Evolutionary conservation across 2,797 vertebrate genomes (phyloP).

Genomic region (Gila robusta): DNA sequence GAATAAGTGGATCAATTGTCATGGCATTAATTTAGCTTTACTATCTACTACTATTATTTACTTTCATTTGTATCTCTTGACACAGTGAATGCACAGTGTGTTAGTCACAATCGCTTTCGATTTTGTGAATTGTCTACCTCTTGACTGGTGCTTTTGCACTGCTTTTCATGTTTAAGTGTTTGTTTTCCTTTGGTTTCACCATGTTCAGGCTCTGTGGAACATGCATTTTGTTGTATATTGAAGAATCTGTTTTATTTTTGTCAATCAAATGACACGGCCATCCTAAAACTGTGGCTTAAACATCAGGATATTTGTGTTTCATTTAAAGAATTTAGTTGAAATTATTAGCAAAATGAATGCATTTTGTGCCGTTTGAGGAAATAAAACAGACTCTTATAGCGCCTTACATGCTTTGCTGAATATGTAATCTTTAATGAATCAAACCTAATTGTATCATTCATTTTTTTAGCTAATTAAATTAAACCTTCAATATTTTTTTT

Average conservation of each 20-base stretch:
- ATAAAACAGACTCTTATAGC: not conserved
- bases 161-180: not conserved
- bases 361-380: not conserved
- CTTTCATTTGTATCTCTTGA: not conserved
- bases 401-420: not conserved
- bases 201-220: not conserved
- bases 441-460: not conserved
- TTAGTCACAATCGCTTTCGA: not conserved
- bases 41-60: not conserved
- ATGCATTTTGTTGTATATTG: not conserved
- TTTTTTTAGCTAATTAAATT: not conserved
- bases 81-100: not conserved
- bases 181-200: not conserved
- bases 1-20: slow-evolving; percentile 55
- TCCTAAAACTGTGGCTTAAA: slow-evolving; percentile 1
- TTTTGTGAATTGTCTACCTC: not conserved
- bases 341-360: not conserved
- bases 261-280: not conserved
- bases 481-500: not conserved
- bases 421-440: not conserved
- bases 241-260: not conserved
- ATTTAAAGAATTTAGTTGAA: not conserved
- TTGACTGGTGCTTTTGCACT: not conserved
- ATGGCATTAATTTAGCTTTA: too few relatives aligned
- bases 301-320: not conserved